Evolutionary conservation across 2,888 invertebrate species (phyloP).

Genomic region (Thereva nobilitata): DNA sequence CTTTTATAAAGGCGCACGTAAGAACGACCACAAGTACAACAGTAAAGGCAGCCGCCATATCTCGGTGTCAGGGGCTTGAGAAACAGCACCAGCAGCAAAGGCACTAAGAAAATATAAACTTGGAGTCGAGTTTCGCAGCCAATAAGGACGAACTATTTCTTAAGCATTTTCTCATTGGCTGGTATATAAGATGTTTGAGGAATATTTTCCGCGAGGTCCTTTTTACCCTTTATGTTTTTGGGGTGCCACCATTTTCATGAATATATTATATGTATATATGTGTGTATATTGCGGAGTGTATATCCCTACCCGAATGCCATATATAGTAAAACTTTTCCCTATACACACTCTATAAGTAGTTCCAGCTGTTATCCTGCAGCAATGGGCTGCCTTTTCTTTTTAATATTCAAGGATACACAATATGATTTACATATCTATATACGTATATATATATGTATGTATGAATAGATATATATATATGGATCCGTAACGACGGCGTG

Average conservation of each 20-base stretch:
- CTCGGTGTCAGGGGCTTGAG: slow-evolving; percentile 22
- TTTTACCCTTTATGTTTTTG: slow-evolving; percentile 36
- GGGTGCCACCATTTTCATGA: slow-evolving; percentile 2
- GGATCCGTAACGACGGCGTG: neutral
- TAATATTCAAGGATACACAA: no score
- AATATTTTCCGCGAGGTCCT: slow-evolving; percentile 34
- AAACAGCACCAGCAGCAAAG: slow-evolving; percentile 16
- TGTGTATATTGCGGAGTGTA: no score
- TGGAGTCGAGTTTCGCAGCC: slow-evolving; percentile 37
- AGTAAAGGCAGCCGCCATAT: slow-evolving; percentile 7
- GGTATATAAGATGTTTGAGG: slow-evolving; percentile 25
- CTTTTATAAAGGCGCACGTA: slow-evolving; percentile 11
- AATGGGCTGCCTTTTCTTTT: no score
- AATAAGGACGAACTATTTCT: slow-evolving; percentile 40
- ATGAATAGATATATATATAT: neutral
- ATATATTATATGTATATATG: no score
- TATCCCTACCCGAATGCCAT: no score
- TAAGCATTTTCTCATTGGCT: slow-evolving; percentile 41
- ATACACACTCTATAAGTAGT: slow-evolving; percentile 1
- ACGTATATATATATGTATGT: slow-evolving; percentile 1
- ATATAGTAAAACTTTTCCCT: slow-evolving; percentile 4
- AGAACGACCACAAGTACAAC: slow-evolving; percentile 16
- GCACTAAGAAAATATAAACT: slow-evolving; percentile 31
- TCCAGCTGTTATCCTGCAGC: no score
- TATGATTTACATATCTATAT: neutral